These are phyloP conservation scores for Mizuhopecten yessoensis DNA, from an alignment of 1,140 invertebrate species.

Conservation along the genomic window DNA sequence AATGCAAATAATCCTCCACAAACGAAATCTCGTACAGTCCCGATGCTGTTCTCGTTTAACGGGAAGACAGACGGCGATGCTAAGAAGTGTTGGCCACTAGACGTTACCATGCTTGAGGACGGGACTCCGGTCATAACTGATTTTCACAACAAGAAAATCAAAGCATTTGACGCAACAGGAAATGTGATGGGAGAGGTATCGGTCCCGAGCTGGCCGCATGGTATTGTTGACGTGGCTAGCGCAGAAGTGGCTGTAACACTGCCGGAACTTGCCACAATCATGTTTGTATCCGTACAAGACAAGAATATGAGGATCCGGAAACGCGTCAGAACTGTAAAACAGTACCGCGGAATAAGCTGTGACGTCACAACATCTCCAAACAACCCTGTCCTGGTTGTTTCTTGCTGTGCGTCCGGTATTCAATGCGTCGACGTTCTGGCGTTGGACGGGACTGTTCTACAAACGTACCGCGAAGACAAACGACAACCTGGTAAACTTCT, in stretches of 20 bases:
- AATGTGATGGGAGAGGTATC: slow-evolving; percentile 64
- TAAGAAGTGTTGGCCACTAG: slow-evolving; percentile 74
- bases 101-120: slow-evolving; percentile 69
- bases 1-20: slow-evolving; percentile 54
- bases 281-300: slow-evolving; percentile 66
- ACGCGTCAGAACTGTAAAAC: slow-evolving; percentile 69
- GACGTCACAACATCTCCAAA: slow-evolving; percentile 56
- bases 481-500: slow-evolving; percentile 61
- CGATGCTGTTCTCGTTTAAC: slow-evolving; percentile 68
- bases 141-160: slow-evolving; percentile 72
- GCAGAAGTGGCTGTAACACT: slow-evolving; percentile 68
- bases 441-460: slow-evolving; percentile 67
- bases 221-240: slow-evolving; percentile 69
- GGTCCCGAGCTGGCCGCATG: slow-evolving; percentile 71
- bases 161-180: slow-evolving; percentile 69
- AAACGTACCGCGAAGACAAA: slow-evolving; percentile 66
- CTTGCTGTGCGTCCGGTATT: slow-evolving; percentile 69
- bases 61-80: slow-evolving; percentile 69
- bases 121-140: slow-evolving; percentile 71
- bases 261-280: slow-evolving; percentile 69
- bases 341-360: slow-evolving; percentile 70
- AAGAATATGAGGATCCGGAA: slow-evolving; percentile 67
- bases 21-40: slow-evolving; percentile 55
- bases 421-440: slow-evolving; percentile 70
- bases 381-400: slow-evolving; percentile 67